Percentiles rank a stretch among this genome's conserved stretches.
Conservation (phyloP, 2,888 invertebrate species). For the Parnassius orleans region DNA sequence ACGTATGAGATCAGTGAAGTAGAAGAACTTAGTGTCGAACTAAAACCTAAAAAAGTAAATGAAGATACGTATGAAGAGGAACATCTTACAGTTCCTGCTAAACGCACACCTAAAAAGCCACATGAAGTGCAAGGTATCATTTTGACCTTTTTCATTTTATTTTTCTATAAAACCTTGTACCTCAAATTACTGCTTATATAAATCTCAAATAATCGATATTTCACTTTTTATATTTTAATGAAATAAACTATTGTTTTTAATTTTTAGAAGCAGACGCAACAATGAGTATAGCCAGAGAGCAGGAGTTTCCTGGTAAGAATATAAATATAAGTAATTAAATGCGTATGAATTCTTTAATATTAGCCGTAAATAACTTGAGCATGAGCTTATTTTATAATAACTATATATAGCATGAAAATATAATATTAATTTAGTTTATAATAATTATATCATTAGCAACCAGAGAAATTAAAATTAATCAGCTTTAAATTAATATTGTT, state of each 20-base stretch:
- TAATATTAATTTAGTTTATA: no score
- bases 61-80: constrained; percentile 83
- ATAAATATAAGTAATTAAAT: not conserved
- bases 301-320: constrained; percentile 80
- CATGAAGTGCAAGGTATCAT: constrained; percentile 83
- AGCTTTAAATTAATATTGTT: no score
- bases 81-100: constrained; percentile 84
- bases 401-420: no score
- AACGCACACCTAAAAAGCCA: constrained; percentile 83
- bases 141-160: not conserved
- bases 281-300: constrained; percentile 85
- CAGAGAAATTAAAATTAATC: no score
- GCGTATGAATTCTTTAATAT: no score
- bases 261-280: constrained; percentile 84
- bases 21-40: constrained; percentile 81
- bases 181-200: no score
- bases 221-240: no score
- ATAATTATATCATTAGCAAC: no score
- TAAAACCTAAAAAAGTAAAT: constrained; percentile 69
- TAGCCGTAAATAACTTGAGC: no score
- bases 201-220: no score
- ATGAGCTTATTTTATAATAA: no score
- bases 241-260: constrained; percentile 13
- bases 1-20: constrained; percentile 82
- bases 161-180: no score